Evolutionary conservation across 2,797 vertebrate species (phyloP), one percentile per base, ranked within the genome.

Genomic region (Sebastes oblongus): DNA sequence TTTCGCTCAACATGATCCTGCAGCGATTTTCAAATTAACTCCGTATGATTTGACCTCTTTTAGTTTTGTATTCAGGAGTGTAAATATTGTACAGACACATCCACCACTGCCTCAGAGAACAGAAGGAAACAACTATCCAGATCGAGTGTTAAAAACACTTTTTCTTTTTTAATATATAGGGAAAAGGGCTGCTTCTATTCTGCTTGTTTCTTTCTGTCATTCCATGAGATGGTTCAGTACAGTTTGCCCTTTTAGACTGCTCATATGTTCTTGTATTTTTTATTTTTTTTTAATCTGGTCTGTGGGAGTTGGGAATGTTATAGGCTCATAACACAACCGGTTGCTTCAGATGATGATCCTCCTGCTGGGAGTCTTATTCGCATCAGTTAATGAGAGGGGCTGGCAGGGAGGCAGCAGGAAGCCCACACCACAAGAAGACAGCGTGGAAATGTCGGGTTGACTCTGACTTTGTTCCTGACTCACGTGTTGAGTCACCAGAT

Each of bases 61-160:
- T 14, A 5, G 8, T 58, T 75, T 2, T 61, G 14, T 20, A 13
- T 80, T 52, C 25, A 39, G 18, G 42, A 55, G 18, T 83, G 75
- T 86, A 82, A 81, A 86, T 56, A 71, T 22, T 80, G 64, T 67
- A 77, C 62, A 60, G 56, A 73, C 77, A 10, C 61, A 59, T 32
- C 16, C 52, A 55, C 27, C 52, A 11, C 78, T 77, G 80, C 72
- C 73, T 74, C 80, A 42, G 66, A 75, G 30, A 42, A 61, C 4
- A 2, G 8, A 30, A 2, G 22, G 29, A 75, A 59, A 60, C 6
- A 4, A 6, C 52, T 50, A 46, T 46, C 42, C 62, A 11, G 32
- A 16, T 20, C 2, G 13, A 25, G 65, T 34, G 46, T 56, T 22
- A 50, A 55, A 50, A 50, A 62, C 8, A 4, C 66, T 32, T 14